Evolutionary conservation across 2,113 vertebrate species (phyloP).

Genomic region (Procavia capensis): DNA sequence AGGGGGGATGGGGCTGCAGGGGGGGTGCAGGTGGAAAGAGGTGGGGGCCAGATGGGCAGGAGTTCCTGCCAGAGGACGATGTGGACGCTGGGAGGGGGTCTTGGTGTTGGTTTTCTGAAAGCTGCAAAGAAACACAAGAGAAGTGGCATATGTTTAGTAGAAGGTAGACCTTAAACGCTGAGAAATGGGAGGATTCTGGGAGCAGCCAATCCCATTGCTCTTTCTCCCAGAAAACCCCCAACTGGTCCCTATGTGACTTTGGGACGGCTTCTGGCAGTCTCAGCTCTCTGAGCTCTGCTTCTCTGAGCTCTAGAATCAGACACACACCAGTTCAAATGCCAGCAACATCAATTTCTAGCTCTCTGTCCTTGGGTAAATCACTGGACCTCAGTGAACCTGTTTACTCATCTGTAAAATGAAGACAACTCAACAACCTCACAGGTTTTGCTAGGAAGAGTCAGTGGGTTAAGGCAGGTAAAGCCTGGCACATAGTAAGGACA

Average conservation of each 20-base stretch:
- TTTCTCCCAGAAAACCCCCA: neutral
- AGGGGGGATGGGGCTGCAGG: constrained; percentile 58
- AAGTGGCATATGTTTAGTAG: constrained; percentile 54
- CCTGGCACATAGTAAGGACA: neutral
- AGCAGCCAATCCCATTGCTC: neutral
- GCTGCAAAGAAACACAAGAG: constrained; percentile 75
- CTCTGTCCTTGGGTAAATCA: neutral
- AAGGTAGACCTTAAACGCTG: neutral
- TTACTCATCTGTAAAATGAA: neutral
- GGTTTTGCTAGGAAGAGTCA: neutral
- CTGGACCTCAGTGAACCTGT: neutral
- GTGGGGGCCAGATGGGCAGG: constrained; percentile 71
- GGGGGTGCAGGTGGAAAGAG: constrained; percentile 25
- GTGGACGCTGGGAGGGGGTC: constrained; percentile 81
- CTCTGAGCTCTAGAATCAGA: constrained; percentile 33
- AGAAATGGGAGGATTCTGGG: neutral
- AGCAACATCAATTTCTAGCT: neutral
- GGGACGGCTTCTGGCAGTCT: neutral
- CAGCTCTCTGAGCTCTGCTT: constrained; percentile 18
- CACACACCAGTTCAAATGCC: neutral
- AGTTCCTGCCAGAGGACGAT: constrained; percentile 75
- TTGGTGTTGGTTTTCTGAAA: constrained; percentile 82
- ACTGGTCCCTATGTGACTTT: neutral
- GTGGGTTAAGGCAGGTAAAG: neutral
- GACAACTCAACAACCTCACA: neutral